Base-by-base conservation (phyloP, 2,888 invertebrate genomes). In the Lordiphosa andalusiaca region DNA sequence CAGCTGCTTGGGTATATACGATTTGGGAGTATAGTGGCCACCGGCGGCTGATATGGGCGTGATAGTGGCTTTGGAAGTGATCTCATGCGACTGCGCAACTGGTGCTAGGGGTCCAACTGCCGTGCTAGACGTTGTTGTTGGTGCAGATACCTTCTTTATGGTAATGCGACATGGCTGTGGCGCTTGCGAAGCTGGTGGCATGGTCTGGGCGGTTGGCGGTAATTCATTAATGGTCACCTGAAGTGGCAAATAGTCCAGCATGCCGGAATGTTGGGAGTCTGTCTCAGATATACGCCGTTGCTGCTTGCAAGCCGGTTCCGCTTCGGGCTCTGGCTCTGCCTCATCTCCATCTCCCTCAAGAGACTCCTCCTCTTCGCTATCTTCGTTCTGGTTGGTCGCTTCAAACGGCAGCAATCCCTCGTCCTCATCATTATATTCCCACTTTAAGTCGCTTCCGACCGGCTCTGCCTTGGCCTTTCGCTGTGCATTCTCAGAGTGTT, bases 161-260 rank as follows among this genome's bases (percentile, higher is more conserved):
- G 85, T 86, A 3, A 82, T 82, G 13, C 86, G 81, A 16, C 82
- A 82, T 1, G 86, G 85, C 25, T 71, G 63, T 2, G 81, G 56
- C 21, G 54, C 19, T 33, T 53, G 2, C 4, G 63, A 4, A 52
- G 39, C 59, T 41, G 21, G 21, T 42, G 53, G 57, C 16, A 38
- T 47, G 33, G 25, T 30, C 30, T 19, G 30, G 30, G 38, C 12
- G 35, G 33, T 36, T 50, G 13, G 33, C 2, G 86, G 84, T 56
- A 78, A 16, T 25, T 82, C 81, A 39, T 85, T 86, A 38, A 82
- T 86, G 33, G 81, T 86, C 16, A 82, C 86, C 21, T 82, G 81
- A 21, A 82, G 47, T 0, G 81, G 81, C 53, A 82, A 13, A 40
- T 59, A 86, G 4, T 81, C 86, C 30, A 81, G 58, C 62, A 82